Evolutionary conservation across 2,797 vertebrate species (phyloP).

Genomic region (Oreochromis grahami): DNA sequence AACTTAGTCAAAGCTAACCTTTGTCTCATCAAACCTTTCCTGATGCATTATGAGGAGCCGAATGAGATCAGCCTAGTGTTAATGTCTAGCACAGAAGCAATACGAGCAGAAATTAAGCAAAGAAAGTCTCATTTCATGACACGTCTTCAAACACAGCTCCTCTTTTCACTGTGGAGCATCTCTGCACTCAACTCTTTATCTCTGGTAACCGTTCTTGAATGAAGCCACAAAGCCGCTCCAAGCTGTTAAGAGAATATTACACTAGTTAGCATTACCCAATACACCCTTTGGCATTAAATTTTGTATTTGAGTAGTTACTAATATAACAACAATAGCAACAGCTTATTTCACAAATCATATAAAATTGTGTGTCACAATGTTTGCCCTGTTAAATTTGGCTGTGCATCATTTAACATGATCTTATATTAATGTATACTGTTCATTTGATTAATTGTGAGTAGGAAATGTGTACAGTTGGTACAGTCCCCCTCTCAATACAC

Average conservation of each 20-base stretch:
- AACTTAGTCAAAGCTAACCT: not conserved
- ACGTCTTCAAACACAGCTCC: not conserved
- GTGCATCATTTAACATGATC: not conserved
- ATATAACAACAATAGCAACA: not conserved
- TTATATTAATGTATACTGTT: not conserved
- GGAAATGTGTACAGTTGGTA: not conserved
- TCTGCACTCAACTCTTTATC: not conserved
- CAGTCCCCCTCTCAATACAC: not conserved
- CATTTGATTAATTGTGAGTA: not conserved
- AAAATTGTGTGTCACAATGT: not conserved
- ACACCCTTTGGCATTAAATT: not conserved
- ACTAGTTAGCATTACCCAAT: not conserved
- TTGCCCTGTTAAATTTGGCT: fast-evolving
- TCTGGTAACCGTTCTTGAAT: not conserved
- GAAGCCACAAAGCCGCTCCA: not conserved
- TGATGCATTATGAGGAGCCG: not conserved
- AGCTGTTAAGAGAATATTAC: not conserved
- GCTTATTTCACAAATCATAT: not conserved
- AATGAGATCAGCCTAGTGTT: not conserved
- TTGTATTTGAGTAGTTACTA: fast-evolving
- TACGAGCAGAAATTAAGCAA: fast-evolving
- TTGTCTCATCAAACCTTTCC: not conserved
- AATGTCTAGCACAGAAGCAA: not conserved
- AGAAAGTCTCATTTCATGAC: not conserved
- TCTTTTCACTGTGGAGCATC: not conserved